Conservation (phyloP, 2,888 invertebrate species). For the Sphaerophoria rueppellii region DNA sequence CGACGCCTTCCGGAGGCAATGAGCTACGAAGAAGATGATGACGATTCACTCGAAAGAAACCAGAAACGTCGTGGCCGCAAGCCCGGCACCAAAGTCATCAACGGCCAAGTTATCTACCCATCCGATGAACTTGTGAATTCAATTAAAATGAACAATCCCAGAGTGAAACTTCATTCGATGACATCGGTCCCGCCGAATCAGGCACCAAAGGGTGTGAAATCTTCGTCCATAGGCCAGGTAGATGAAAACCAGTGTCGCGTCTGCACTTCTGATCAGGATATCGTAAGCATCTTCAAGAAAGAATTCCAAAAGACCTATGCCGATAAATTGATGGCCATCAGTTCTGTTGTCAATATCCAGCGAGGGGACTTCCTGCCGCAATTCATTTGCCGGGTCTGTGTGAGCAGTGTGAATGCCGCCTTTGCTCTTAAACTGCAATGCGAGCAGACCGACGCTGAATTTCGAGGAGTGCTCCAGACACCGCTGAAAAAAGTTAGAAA, state of each 20-base stretch:
- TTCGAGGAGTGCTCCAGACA: conserved; percentile 81
- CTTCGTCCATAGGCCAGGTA: conserved; percentile 63
- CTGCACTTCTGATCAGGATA: conserved; percentile 78
- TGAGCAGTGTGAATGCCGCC: conserved; percentile 80
- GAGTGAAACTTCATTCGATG: not conserved
- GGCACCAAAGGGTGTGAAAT: conserved; percentile 68
- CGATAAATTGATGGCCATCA: conserved; percentile 81
- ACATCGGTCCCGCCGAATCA: conserved; percentile 45
- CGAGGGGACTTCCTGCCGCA: conserved; percentile 82
- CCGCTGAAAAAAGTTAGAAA: conserved; percentile 80
- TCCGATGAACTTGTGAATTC: conserved; percentile 25
- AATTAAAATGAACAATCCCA: conserved; percentile 18
- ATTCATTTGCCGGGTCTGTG: conserved; percentile 80
- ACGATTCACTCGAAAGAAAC: conserved; percentile 29
- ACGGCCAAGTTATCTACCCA: conserved; percentile 58
- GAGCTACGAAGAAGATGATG: conserved; percentile 50
- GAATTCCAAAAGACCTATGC: conserved; percentile 79
- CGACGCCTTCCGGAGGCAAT: conserved; percentile 58
- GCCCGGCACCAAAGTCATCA: conserved; percentile 62
- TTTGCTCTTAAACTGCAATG: conserved; percentile 80
- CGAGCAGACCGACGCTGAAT: conserved; percentile 80
- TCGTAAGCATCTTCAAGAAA: conserved; percentile 79
- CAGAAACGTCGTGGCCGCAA: conserved; percentile 62
- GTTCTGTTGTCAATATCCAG: conserved; percentile 80
- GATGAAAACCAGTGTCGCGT: conserved; percentile 81